Evolutionary conservation across 2,888 invertebrate genomes (phyloP), one percentile per base, ranked within the genome.

Genomic region (Hyalella azteca): DNA sequence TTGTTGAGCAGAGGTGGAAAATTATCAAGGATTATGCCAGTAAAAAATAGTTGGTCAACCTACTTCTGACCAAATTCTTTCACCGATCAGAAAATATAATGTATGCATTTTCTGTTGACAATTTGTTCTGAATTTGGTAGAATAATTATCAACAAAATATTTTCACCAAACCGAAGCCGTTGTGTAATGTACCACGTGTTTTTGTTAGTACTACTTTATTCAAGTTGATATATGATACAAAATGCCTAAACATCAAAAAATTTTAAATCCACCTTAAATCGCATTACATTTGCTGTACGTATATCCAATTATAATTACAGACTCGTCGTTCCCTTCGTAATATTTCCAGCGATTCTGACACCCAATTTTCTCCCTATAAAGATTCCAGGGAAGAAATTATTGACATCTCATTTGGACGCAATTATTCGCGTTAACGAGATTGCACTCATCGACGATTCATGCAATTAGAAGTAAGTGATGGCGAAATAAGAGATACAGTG

Each of bases 331-430:
- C 66, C 66, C 32, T 66, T 15, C 66, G 36, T 36, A 66, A 66
- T 36, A 66, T 36, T 66, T 29, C 66, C 32, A 19, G 32, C 36
- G 66, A 29, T 66, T 32, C 32, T 66, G 66, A 66, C 29, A 22
- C 66, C 66, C 66, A 66, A 66, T 66, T 66, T 45, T 36, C 19
- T 66, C 36, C 11, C 36, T 36, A 36, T 66, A 66, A 66, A 66
- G 66, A 66, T 66, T 66, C 36, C 39, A 3, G 7, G 66, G 19
- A 32, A 66, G 29, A 66, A 54, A 66, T 36, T 22, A 29, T 66
- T n/a, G 66, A 66, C 66, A 29, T 32, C 66, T 66, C 66, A 66
- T 66, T 66, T 66, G 66, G 7, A 22, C 15, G 66, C 32, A 36
- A 66, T 66, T 66, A 66, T 66, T 66, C 66, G 36, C 19, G 66